These are phyloP conservation scores for Himalopsyche anomala DNA, from an alignment of 2,888 invertebrate species.

Conservation along the genomic window DNA sequence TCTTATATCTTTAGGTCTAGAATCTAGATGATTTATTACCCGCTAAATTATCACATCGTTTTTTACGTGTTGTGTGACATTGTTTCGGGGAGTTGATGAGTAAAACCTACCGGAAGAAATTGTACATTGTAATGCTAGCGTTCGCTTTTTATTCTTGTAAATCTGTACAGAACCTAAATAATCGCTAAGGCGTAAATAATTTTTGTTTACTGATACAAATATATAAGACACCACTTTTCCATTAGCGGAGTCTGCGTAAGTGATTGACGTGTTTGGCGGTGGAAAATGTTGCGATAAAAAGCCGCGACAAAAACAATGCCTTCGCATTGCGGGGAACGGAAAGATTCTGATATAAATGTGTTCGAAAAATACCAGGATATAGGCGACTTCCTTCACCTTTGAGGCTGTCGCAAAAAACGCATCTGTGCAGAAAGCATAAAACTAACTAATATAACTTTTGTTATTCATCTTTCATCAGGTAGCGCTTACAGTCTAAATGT, in stretches of 20 bases:
- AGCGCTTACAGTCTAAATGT: no score
- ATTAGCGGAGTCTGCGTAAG: slow-evolving; percentile 1
- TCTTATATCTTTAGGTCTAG: no score
- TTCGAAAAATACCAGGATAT: background rate
- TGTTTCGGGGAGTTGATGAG: no score
- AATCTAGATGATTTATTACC: no score
- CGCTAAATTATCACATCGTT: no score
- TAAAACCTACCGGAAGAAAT: background rate
- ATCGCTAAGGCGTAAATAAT: slow-evolving; percentile 28
- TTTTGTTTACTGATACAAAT: slow-evolving; percentile 31
- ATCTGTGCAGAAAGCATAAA: no score
- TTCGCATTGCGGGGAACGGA: slow-evolving; percentile 15
- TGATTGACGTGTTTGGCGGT: slow-evolving; percentile 14
- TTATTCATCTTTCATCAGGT: no score
- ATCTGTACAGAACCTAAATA: slow-evolving; percentile 19
- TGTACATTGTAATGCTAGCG: background rate
- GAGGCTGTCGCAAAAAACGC: no score
- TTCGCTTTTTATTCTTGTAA: background rate
- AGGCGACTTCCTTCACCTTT: no score
- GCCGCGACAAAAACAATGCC: slow-evolving; percentile 34
- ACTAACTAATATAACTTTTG: no score
- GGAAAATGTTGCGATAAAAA: slow-evolving; percentile 15
- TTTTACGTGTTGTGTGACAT: no score
- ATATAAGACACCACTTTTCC: slow-evolving; percentile 11
- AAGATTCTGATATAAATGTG: background rate